Conservation (phyloP, 2,888 invertebrate species). For the Hofmannophila pseudospretella region DNA sequence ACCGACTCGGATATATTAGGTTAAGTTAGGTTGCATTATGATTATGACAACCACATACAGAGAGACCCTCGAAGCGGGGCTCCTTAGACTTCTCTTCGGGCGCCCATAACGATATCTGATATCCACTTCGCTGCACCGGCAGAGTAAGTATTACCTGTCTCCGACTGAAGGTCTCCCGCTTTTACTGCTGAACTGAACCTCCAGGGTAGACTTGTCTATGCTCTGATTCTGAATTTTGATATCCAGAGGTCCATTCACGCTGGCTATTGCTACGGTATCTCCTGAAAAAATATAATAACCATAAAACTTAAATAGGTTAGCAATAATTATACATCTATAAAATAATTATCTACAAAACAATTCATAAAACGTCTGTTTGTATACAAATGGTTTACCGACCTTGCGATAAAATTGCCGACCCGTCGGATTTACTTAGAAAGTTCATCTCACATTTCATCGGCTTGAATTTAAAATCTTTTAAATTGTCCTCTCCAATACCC, state of each 20-base stretch:
- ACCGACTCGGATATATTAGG: too few species aligned
- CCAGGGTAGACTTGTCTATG: conserved; percentile 87
- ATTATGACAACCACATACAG: too few species aligned
- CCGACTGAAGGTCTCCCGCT: conserved; percentile 81
- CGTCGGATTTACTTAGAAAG: conserved; percentile 85
- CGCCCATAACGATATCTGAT: too few species aligned
- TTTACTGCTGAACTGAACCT: conserved; percentile 87
- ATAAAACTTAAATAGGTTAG: too few species aligned
- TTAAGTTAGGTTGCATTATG: too few species aligned
- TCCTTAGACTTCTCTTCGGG: too few species aligned
- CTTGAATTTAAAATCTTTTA: conserved; percentile 51
- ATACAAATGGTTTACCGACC: too few species aligned
- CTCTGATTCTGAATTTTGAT: conserved; percentile 85
- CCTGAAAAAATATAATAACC: conserved; percentile 79
- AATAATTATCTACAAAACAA: too few species aligned
- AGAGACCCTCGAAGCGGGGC: too few species aligned
- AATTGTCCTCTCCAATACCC: conserved; percentile 32
- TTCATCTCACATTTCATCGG: conserved; percentile 84
- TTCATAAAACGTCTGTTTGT: too few species aligned
- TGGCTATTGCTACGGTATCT: conserved; percentile 85
- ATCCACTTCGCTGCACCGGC: too few species aligned
- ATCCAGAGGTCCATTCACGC: conserved; percentile 91
- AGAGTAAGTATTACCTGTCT: conserved; percentile 64
- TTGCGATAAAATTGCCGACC: conserved; percentile 87
- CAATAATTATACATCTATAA: too few species aligned